Evolutionary conservation across 2,888 invertebrate species (phyloP), one percentile per base, ranked within the genome.

Genomic region (Anorthoa munda): DNA sequence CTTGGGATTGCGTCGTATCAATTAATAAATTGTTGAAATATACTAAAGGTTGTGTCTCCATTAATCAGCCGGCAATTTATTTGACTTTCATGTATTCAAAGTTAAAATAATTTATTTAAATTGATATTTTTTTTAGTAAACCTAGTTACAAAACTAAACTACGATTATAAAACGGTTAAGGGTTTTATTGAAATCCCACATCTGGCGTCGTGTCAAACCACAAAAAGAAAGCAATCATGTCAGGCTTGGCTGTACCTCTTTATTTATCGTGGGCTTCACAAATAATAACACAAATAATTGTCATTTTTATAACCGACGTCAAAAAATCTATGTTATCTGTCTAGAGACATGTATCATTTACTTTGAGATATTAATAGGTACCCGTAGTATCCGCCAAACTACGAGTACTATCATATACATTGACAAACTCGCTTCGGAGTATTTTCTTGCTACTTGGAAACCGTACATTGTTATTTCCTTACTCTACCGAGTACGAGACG

Each of bases 1-100:
- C n/a, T 26, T 71, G 31, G 45, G 48, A 51, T 60, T 21, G 66
- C 63, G 59, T 70, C 66, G 63, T 68, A 45, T 48, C 26, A 66
- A 70, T 60, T 1, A 70, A 73, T 60, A 75, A 45, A 68, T 71
- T 46, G 68, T 72, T 60, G 18, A 21, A 66, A n/a, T 59, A 18
- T 13, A 61, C 18, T 26, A 39, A 66, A 74, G 18, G 46, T 60
- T 18, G 13, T n/a, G 17, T 66, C 60, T 60, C 26, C 50, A 77
- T 74, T 58, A 70, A 61, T 81, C 66, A 74, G 12, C 17, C 4
- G 3, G 3, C 26, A 72, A 51, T 31, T 31, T 31, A 2, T 31
- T 31, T 31, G 26, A 31, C 4, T 31, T 31, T 4, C 26, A 4
- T 31, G 26, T 31, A 31, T 31, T 31, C 26, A 31, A 31, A 31